Evolutionary conservation across 2,888 invertebrate species (phyloP), one percentile per base, ranked within the genome.

Genomic region (Melanchra persicariae): DNA sequence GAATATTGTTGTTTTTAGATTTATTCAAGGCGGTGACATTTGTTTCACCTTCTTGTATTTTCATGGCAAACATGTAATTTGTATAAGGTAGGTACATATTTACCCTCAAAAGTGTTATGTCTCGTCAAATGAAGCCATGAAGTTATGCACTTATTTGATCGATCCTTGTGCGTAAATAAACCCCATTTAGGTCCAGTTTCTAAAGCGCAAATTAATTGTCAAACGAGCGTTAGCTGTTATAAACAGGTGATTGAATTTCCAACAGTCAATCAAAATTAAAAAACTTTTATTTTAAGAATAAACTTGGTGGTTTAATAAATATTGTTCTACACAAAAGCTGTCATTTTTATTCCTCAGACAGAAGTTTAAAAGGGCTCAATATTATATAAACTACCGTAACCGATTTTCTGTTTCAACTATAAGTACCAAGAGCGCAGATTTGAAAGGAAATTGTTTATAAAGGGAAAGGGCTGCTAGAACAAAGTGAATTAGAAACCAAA

Each of bases 391-490:
- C n/a, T n/a, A n/a, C n/a, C n/a, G n/a, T n/a, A n/a, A n/a, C n/a
- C n/a, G n/a, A n/a, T n/a, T n/a, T n/a, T 2, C n/a, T 37, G 1
- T n/a, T 58, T 45, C 22, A 37, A 57, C 19, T 61, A n/a, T 17
- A 57, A 64, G 74, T 85, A 88, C 85, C 69, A 87, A 86, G 86
- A 78, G 43, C 58, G 8, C 71, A 87, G 87, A 89, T 91, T 90
- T 72, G 87, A 88, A 89, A 89, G 87, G 88, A n/a, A n/a, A n/a
- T n/a, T n/a, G n/a, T n/a, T n/a, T n/a, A n/a, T 82, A 87, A 75
- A 55, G 47, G 12, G 34, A 77, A 70, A 74, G 70, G 69, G 60
- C 61, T 58, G 26, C 22, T 49, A 62, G 34, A 67, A 60, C 49
- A 61, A 52, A 68, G 26, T 45, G 40, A 37, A 66, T 10, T 63